A percentile compares a stretch with the other conserved stretches of the same genome.
Evolutionary conservation across 2,797 vertebrate genomes (phyloP).

Genomic region (Etheostoma nigrum): DNA sequence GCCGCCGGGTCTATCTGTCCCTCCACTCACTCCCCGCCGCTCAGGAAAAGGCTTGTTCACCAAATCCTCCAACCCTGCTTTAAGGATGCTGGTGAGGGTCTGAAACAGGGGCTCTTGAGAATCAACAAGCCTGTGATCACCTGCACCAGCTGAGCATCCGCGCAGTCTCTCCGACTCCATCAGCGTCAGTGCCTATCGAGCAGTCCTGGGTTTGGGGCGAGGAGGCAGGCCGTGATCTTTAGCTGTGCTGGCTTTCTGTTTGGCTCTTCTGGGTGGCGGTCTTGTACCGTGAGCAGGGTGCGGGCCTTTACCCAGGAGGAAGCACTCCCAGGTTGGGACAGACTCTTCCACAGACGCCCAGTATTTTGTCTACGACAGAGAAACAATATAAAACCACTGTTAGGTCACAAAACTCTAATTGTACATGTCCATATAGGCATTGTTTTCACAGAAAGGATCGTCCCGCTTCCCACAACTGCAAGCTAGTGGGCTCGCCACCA

Average conservation of each 20-base stretch:
- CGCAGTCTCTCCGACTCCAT: neutral
- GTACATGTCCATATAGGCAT: too few species aligned
- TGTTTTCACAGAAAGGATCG: too few species aligned
- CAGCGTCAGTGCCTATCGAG: neutral
- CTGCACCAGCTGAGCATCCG: neutral
- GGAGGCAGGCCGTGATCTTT: constrained; percentile 68
- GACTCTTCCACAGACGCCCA: constrained; percentile 90
- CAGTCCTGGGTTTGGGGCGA: constrained; percentile 49
- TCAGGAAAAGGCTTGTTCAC: too few species aligned
- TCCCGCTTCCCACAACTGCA: too few species aligned
- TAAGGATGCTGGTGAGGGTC: neutral
- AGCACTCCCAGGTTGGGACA: constrained; percentile 90
- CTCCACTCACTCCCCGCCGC: too few species aligned
- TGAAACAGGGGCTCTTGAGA: neutral
- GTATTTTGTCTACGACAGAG: constrained; percentile 83
- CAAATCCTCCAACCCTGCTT: neutral
- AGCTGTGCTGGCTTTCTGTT: constrained; percentile 45
- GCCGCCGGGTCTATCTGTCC: too few species aligned
- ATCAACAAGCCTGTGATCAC: neutral
- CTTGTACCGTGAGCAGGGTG: constrained; percentile 76
- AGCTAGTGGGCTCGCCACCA: too few species aligned
- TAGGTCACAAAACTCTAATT: neutral
- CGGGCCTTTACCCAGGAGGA: constrained; percentile 88
- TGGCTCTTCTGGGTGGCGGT: constrained; percentile 64
- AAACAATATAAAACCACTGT: neutral